Conservation (phyloP, 2,888 invertebrate genomes). For the Scaptomyza reducta region DNA sequence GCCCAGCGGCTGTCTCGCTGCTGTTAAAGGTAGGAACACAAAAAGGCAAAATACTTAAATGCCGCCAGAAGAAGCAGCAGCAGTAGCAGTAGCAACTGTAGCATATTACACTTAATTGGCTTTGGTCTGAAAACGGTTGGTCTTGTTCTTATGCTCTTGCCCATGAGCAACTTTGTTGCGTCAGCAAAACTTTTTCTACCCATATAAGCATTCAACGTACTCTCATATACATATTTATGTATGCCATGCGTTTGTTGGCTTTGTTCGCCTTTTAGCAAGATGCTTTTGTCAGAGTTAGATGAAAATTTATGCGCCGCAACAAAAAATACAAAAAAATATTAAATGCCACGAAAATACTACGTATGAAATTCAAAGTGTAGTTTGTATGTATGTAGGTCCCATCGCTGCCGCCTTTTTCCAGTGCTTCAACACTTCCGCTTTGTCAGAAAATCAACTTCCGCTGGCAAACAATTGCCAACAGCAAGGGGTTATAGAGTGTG, state of each 20-base stretch:
- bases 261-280: constrained; percentile 16
- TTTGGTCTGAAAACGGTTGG: constrained; percentile 23
- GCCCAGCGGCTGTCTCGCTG: constrained; percentile 34
- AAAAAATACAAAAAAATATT: constrained; percentile 20
- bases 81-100: constrained; percentile 2
- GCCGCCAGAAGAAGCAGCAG: constrained; percentile 15
- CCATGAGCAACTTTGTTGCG: constrained; percentile 13
- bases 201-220: neutral
- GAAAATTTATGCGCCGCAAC: constrained; percentile 67
- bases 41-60: constrained; percentile 26
- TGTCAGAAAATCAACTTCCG: constrained; percentile 75
- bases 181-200: constrained; percentile 8
- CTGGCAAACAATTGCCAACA: constrained; percentile 69
- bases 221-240: neutral
- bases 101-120: constrained; percentile 67
- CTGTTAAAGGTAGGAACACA: constrained; percentile 56
- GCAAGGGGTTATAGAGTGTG: neutral
- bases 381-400: constrained; percentile 15
- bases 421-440: constrained; percentile 69
- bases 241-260: constrained; percentile 26
- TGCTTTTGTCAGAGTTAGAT: constrained; percentile 53
- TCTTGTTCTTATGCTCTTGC: constrained; percentile 9
- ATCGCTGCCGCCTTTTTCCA: constrained; percentile 26
- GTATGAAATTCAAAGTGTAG: constrained; percentile 55
- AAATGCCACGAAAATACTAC: constrained; percentile 31